Conservation (phyloP, 2,797 vertebrate species). For the Bryconaethiops microstoma region DNA sequence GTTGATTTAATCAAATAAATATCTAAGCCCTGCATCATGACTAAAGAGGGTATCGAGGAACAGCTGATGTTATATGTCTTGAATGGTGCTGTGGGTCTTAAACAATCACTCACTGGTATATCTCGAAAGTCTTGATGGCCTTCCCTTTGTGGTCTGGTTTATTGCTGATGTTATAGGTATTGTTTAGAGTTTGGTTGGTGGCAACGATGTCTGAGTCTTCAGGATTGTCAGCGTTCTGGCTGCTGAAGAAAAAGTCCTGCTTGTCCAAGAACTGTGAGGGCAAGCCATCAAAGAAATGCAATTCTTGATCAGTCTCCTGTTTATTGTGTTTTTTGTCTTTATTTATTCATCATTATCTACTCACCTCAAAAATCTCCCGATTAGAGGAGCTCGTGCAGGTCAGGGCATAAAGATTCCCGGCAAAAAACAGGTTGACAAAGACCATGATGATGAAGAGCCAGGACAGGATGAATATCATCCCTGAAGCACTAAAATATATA, state of each 20-base stretch:
- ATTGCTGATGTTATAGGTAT: background rate
- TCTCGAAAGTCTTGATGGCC: background rate
- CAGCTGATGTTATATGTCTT: too few species aligned
- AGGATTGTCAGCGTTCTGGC: background rate
- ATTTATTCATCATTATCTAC: background rate
- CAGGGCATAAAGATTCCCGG: slow-evolving; percentile 78
- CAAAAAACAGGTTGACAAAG: slow-evolving; percentile 76
- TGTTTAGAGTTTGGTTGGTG: background rate
- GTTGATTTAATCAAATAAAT: too few species aligned
- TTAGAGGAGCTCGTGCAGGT: slow-evolving; percentile 77
- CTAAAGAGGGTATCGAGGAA: too few species aligned
- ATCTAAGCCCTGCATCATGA: too few species aligned
- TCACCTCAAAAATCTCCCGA: slow-evolving; percentile 77
- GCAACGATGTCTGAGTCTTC: background rate
- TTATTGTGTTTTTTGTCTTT: background rate
- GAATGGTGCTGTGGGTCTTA: background rate
- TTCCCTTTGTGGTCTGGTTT: background rate
- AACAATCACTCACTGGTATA: slow-evolving; percentile 45
- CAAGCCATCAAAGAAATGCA: background rate
- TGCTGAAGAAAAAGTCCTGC: slow-evolving; percentile 26
- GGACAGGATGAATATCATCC: slow-evolving; percentile 77
- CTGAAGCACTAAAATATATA: slow-evolving; percentile 67
- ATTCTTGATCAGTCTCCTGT: background rate
- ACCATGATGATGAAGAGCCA: slow-evolving; percentile 80
- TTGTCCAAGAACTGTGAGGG: slow-evolving; percentile 44